Evolutionary conservation across 2,888 invertebrate species (phyloP).

Genomic region (Vannuccia rotundouncinata): DNA sequence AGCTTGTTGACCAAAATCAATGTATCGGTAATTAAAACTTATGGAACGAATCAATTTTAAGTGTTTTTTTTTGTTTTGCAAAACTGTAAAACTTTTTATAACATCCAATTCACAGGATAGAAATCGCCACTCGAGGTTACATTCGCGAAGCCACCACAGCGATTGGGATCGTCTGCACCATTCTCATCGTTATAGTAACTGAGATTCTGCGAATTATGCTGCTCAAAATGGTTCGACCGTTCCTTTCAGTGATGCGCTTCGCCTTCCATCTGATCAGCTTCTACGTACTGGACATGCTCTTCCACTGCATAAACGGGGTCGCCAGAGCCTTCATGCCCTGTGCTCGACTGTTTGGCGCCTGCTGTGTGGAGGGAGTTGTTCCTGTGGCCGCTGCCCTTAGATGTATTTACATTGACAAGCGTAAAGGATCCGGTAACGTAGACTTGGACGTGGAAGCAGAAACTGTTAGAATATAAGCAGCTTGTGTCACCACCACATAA

Average conservation of each 20-base stretch:
- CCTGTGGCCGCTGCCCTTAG: not conserved
- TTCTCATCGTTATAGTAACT: not conserved
- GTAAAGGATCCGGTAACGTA: not conserved
- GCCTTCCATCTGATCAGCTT: not conserved
- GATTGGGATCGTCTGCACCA: not conserved
- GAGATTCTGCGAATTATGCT: not conserved
- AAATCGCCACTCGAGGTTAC: not conserved
- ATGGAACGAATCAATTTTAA: too few relatives aligned
- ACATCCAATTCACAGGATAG: too few relatives aligned
- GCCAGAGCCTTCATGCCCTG: slow-evolving; percentile 14
- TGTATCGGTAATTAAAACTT: too few relatives aligned
- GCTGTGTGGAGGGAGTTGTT: slow-evolving; percentile 3
- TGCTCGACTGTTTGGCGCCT: not conserved
- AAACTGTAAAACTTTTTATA: too few relatives aligned
- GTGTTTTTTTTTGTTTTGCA: too few relatives aligned
- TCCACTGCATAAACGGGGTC: not conserved
- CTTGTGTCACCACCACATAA: too few relatives aligned
- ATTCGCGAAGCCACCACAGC: not conserved
- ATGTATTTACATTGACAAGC: not conserved
- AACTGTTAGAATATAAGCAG: too few relatives aligned
- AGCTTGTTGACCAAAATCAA: not conserved
- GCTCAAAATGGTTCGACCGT: not conserved
- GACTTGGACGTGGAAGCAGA: too few relatives aligned
- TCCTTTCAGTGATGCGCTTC: not conserved
- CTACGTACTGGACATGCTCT: slow-evolving; percentile 9